phyloP scores from a whole-genome alignment of 2,888 invertebrate species.

The Falcaria lacertinaria region DNA sequence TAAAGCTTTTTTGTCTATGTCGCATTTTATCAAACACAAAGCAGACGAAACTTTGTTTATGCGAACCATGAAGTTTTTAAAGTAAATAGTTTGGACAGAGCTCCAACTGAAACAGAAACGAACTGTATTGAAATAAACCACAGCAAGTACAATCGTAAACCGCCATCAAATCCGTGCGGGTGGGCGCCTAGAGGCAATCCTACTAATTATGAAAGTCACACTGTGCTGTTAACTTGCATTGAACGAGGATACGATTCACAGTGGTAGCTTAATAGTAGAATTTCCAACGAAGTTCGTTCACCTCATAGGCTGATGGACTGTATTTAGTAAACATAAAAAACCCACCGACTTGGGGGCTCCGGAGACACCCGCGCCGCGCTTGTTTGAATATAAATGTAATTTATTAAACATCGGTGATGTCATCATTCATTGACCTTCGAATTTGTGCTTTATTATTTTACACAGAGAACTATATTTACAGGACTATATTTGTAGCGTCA shows the following conservation, averaged over 20 bases:
- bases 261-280: slow-evolving; percentile 38
- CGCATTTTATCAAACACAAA: slow-evolving; percentile 7
- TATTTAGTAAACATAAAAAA: slow-evolving; percentile 8
- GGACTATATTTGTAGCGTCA: neutral
- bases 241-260: slow-evolving; percentile 28
- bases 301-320: slow-evolving; percentile 26
- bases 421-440: neutral
- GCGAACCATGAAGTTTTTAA: slow-evolving; percentile 6
- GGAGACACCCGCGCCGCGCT: neutral
- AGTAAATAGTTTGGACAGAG: slow-evolving; percentile 21
- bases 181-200: slow-evolving; percentile 34
- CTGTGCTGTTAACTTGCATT: slow-evolving; percentile 22
- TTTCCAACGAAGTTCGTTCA: slow-evolving; percentile 48
- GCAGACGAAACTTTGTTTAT: slow-evolving; percentile 5
- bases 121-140: slow-evolving; percentile 16
- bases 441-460: neutral
- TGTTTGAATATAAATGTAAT: neutral
- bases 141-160: slow-evolving; percentile 37
- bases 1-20: slow-evolving; percentile 6
- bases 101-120: slow-evolving; percentile 23
- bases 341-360: neutral
- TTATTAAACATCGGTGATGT: neutral
- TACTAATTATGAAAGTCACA: slow-evolving; percentile 28
- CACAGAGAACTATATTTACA: neutral
- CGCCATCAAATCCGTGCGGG: slow-evolving; percentile 40